Conservation (phyloP, 2,113 vertebrate species). For the Nicator chloris region DNA sequence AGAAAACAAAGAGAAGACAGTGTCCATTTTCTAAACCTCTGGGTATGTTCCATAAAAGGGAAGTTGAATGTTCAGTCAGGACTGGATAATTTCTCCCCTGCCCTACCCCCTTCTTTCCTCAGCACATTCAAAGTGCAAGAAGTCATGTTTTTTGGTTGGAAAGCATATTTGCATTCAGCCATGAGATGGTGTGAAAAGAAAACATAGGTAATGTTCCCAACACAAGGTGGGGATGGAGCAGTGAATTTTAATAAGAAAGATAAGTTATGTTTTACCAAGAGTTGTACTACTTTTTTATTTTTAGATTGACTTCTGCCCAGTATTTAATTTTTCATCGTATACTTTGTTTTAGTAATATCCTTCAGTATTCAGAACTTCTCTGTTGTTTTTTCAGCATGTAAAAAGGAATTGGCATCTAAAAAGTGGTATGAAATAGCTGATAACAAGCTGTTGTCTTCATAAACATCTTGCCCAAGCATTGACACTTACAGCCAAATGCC, state of each 20-base stretch:
- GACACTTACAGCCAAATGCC: neutral
- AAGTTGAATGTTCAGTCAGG: neutral
- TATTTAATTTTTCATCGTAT: neutral
- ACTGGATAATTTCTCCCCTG: neutral
- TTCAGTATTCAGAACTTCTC: neutral
- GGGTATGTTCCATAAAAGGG: neutral
- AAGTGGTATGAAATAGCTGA: neutral
- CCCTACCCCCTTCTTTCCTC: accelerated
- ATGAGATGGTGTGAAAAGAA: neutral
- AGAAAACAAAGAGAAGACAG: neutral
- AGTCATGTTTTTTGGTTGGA: neutral
- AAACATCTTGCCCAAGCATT: neutral
- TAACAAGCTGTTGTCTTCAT: neutral
- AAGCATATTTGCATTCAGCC: neutral
- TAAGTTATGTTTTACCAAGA: neutral
- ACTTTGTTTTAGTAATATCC: neutral
- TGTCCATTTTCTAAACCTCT: neutral
- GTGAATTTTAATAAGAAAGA: neutral
- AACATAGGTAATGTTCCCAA: neutral
- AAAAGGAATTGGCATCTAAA: neutral
- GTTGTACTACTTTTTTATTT: neutral
- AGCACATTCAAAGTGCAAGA: neutral
- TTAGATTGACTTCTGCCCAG: neutral
- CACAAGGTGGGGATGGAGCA: neutral
- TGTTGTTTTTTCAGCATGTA: neutral